Evolutionary conservation across 2,113 vertebrate genomes (phyloP).

Genomic region (Clarias macrocephalus): DNA sequence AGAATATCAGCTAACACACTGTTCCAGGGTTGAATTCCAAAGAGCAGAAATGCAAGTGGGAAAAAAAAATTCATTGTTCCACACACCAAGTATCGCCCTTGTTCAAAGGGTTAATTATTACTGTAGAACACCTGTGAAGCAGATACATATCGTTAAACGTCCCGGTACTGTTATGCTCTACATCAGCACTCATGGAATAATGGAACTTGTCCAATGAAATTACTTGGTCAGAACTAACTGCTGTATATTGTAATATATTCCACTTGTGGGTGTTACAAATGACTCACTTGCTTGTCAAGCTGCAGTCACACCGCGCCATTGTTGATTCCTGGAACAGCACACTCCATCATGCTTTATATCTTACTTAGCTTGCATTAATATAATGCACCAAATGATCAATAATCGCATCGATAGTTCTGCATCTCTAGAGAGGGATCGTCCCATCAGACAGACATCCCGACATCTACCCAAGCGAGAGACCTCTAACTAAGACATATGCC

Average conservation of each 20-base stretch:
- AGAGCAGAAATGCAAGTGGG: no score
- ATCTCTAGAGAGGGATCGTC: background rate
- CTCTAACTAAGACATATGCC: constrained; percentile 16
- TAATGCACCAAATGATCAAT: constrained; percentile 11
- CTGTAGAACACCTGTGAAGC: no score
- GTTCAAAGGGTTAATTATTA: no score
- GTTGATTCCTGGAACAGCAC: background rate
- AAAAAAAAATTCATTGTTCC: no score
- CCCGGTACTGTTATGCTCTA: no score
- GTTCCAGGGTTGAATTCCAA: no score
- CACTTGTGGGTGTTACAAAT: background rate
- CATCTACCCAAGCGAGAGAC: background rate
- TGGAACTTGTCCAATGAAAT: no score
- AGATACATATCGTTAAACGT: no score
- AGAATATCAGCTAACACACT: no score
- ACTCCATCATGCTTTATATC: background rate
- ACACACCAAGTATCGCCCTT: no score
- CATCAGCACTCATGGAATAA: no score
- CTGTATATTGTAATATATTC: background rate
- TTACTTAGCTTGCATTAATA: background rate
- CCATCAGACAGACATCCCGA: background rate
- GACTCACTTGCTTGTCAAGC: background rate
- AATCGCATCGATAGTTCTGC: constrained; percentile 2
- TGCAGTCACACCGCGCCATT: background rate
- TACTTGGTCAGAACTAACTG: no score